Evolutionary conservation across 2,113 vertebrate species (phyloP).

Genomic region (Argyrosomus japonicus): DNA sequence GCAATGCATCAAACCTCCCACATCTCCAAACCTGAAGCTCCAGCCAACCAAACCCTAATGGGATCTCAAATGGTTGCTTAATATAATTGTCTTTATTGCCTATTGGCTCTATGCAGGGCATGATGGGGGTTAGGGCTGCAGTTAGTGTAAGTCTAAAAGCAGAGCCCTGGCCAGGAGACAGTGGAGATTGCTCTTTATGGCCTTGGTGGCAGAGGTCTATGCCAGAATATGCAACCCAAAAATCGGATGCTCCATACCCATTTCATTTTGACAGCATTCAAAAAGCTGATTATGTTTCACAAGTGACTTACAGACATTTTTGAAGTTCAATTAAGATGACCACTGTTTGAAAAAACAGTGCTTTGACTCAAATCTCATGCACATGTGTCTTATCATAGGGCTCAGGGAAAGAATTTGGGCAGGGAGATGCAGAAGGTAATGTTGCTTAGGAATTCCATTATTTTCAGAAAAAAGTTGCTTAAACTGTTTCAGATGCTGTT

Average conservation of each 20-base stretch:
- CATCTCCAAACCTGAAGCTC: slow-evolving; percentile 32
- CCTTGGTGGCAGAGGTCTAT: slow-evolving; percentile 45
- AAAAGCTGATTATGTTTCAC: slow-evolving; percentile 29
- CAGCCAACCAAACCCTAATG: slow-evolving; percentile 62
- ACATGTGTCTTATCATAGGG: neutral
- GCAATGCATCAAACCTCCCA: slow-evolving; percentile 51
- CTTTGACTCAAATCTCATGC: slow-evolving; percentile 27
- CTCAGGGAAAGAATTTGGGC: neutral
- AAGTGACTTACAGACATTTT: slow-evolving; percentile 46
- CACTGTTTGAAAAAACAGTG: slow-evolving; percentile 4
- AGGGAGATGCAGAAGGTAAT: slow-evolving; percentile 26
- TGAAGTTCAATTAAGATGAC: neutral
- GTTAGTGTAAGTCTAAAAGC: slow-evolving; percentile 57
- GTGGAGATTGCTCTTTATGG: slow-evolving; percentile 70
- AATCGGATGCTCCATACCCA: neutral
- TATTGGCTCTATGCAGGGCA: slow-evolving; percentile 52
- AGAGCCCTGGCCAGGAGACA: slow-evolving; percentile 52
- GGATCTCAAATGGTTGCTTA: slow-evolving; percentile 71
- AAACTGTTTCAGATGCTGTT: too few species aligned
- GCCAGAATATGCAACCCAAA: slow-evolving; percentile 42
- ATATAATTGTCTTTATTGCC: slow-evolving; percentile 76
- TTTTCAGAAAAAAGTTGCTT: too few species aligned
- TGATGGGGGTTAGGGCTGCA: slow-evolving; percentile 39
- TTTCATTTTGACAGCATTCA: slow-evolving; percentile 33
- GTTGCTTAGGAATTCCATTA: slow-evolving; percentile 22